Conservation (phyloP, 1,140 invertebrate species). For the Caenorhabditis briggsae region DNA sequence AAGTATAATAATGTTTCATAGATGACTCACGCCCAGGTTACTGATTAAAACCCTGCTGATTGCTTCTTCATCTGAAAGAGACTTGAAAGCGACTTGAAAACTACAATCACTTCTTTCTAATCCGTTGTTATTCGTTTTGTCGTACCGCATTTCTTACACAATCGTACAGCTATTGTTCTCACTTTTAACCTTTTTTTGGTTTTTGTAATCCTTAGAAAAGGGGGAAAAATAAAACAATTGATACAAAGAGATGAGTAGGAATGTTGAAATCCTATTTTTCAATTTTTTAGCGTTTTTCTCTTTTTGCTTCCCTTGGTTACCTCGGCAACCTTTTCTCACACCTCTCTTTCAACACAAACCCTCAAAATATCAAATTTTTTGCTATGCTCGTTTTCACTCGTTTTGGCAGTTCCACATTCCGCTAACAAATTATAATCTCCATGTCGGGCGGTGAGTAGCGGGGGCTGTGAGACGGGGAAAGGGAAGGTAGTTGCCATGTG, state of each 20-base stretch:
- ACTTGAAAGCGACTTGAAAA: background rate
- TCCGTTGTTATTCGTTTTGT: background rate
- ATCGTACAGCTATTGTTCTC: constrained; percentile 45
- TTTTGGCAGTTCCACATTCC: background rate
- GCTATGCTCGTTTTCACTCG: background rate
- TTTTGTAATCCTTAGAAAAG: background rate
- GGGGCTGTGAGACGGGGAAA: background rate
- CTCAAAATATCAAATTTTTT: constrained; percentile 24
- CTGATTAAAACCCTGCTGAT: too few species aligned
- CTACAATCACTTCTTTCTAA: background rate
- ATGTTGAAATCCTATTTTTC: too few species aligned
- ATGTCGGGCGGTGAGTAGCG: background rate
- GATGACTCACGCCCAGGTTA: too few species aligned
- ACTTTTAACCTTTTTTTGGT: background rate
- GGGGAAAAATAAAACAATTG: too few species aligned
- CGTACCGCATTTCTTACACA: background rate
- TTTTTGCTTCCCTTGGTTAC: constrained; percentile 19
- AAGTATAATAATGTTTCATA: too few species aligned
- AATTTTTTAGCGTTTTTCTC: background rate
- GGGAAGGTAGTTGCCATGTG: background rate
- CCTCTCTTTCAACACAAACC: constrained; percentile 9
- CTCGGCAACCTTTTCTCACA: constrained; percentile 11
- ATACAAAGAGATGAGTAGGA: too few species aligned
- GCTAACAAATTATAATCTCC: constrained; percentile 18
- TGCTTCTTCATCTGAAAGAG: too few species aligned